Conservation (phyloP, 2,113 vertebrate species). For the Brachyistius frenatus region DNA sequence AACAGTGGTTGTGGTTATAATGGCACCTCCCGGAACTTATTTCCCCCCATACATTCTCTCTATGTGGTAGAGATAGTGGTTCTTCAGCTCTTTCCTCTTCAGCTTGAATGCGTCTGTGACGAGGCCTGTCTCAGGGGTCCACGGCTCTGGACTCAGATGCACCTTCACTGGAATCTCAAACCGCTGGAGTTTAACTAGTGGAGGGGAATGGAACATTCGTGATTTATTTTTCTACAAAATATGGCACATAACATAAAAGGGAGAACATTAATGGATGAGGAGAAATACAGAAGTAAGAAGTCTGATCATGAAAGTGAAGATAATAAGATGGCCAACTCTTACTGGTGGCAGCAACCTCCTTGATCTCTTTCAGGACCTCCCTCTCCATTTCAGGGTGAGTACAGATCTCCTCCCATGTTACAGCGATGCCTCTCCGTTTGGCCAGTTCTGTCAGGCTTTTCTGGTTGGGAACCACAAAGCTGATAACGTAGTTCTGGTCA, state of each 20-base stretch:
- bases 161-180: constrained; percentile 98
- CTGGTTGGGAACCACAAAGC: constrained; percentile 98
- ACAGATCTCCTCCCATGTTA: constrained; percentile 93
- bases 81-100: constrained; percentile 96
- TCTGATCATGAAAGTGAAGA: not conserved
- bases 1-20: constrained; percentile 33
- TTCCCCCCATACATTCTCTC: constrained; percentile 97
- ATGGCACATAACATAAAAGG: not conserved
- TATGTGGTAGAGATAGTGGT: constrained; percentile 95
- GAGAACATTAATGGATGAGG: too few species aligned
- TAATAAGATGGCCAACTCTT: constrained; percentile 73
- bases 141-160: constrained; percentile 91
- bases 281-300: not conserved
- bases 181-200: constrained; percentile 92
- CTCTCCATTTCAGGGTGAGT: constrained; percentile 93
- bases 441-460: constrained; percentile 90
- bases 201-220: not conserved
- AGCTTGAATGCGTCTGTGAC: constrained; percentile 99
- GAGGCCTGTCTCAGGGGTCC: constrained; percentile 97
- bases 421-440: constrained; percentile 87
- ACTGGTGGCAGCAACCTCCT: constrained; percentile 91
- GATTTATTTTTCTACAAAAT: not conserved
- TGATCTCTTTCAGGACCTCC: constrained; percentile 92
- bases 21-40: constrained; percentile 68
- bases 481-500: constrained; percentile 96